These are phyloP conservation scores for Chunga burmeisteri DNA, from an alignment of 2,113 vertebrate genomes.

Conservation along the genomic window DNA sequence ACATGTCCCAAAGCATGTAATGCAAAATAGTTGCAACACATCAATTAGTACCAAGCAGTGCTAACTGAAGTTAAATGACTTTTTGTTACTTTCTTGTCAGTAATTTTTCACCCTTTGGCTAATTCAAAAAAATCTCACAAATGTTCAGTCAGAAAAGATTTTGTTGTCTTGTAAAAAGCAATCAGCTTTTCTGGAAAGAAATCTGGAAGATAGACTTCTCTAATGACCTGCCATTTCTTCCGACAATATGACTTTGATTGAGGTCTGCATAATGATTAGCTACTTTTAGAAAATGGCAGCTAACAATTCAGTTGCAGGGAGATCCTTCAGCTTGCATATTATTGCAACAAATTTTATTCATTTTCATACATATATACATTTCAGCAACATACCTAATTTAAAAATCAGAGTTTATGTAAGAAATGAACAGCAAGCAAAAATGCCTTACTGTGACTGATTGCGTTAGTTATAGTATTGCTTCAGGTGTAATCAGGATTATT, in stretches of 20 bases:
- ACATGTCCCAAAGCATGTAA: not conserved
- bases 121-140: not conserved
- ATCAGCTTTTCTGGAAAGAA: not conserved
- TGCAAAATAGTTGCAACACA: not conserved
- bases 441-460: conserved; percentile 67
- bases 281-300: conserved; percentile 5
- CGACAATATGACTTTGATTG: not conserved
- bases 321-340: conserved; percentile 12
- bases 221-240: not conserved
- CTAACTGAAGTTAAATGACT: not conserved
- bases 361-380: conserved; percentile 56
- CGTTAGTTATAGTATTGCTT: conserved; percentile 62
- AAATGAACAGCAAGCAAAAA: conserved; percentile 4
- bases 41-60: not conserved
- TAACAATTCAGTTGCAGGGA: conserved; percentile 1
- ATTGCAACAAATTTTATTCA: conserved; percentile 23
- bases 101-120: not conserved
- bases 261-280: conserved; percentile 4
- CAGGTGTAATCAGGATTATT: conserved; percentile 74
- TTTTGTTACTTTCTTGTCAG: not conserved
- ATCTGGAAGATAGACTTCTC: conserved; percentile 9
- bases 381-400: conserved; percentile 46
- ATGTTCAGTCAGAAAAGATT: not conserved
- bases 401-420: conserved; percentile 45
- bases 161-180: not conserved